Evolutionary conservation across 2,797 vertebrate genomes (phyloP).

Genomic region (Heliangelus exortis): DNA sequence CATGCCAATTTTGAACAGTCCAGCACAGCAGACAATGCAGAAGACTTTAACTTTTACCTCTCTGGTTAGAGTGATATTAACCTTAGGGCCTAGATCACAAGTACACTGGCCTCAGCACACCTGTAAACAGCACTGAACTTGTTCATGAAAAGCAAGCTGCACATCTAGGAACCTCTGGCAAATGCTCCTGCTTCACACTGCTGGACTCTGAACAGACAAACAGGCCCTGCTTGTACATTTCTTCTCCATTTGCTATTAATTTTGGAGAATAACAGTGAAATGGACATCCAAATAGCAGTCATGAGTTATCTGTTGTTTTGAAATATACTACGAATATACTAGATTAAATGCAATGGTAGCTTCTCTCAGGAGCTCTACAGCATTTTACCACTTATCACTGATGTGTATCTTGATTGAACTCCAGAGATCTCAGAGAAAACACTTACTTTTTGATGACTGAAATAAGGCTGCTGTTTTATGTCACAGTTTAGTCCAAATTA

Average conservation of each 20-base stretch:
- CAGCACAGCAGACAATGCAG: not conserved
- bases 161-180: not conserved
- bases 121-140: not conserved
- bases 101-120: not conserved
- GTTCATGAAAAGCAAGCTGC: not conserved
- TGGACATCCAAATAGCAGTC: not conserved
- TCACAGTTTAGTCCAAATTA: constrained; percentile 33
- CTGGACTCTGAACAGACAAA: not conserved
- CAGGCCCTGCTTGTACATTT: not conserved
- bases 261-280: not conserved
- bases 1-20: not conserved
- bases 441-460: not conserved
- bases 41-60: not conserved
- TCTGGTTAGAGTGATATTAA: not conserved
- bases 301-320: not conserved
- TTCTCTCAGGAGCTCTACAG: not conserved
- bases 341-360: not conserved
- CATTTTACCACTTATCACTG: not conserved
- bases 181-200: not conserved
- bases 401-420: not conserved
- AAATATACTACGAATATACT: not conserved
- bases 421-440: not conserved
- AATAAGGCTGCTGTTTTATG: constrained; percentile 12
- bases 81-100: not conserved
- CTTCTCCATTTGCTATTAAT: not conserved